Evolutionary conservation across 2,113 vertebrate genomes (phyloP), one percentile per base, ranked within the genome.

Genomic region (Chiloscyllium plagiosum): DNA sequence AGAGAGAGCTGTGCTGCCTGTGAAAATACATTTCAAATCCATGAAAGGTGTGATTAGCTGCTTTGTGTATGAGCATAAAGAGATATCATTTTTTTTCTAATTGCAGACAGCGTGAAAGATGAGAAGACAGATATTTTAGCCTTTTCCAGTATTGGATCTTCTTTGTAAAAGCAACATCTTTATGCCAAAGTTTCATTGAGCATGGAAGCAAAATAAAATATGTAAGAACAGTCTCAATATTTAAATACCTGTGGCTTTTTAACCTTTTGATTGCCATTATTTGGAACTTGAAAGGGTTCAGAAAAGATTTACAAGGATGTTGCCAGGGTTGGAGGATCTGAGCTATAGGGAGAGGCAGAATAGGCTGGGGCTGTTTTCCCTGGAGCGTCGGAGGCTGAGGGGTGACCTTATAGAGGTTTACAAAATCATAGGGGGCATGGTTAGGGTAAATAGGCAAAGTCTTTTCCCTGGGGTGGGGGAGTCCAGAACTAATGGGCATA

Each of bases 31-130:
- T 93, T 93, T 93, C 15, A 6, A 37, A 93, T 93, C 89, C 6
- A 6, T 93, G 89, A 66, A 93, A 93, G 33, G 89, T 93, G 61
- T 93, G 89, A 93, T 17, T 61, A 93, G 89, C 61, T 93, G 89
- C 61, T 93, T 93, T 93, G 89, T 93, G 61, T 93, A 29, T 66
- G 61, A 37, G 19, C 89, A 92, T 66, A 66, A 33, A 19, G 89
- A 15, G 33, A 37, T 61, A 89, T 89, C 52, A 61, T 92, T 66
- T 66, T 15, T n/a, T 66, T 92, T 92, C 56, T 65, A 92, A 92
- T 92, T 92, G 33, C 56, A 93, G 89, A 93, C n/a, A 37, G 61
- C 10, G 89, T 93, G 89, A 93, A 93, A 68, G 89, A 93, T 47
- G 61, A 65, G 89, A 37, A 66, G 66, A 20, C 61, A 66, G 65